Conservation (phyloP, 2,113 vertebrate species). For the Pyxicephalus adspersus region DNA sequence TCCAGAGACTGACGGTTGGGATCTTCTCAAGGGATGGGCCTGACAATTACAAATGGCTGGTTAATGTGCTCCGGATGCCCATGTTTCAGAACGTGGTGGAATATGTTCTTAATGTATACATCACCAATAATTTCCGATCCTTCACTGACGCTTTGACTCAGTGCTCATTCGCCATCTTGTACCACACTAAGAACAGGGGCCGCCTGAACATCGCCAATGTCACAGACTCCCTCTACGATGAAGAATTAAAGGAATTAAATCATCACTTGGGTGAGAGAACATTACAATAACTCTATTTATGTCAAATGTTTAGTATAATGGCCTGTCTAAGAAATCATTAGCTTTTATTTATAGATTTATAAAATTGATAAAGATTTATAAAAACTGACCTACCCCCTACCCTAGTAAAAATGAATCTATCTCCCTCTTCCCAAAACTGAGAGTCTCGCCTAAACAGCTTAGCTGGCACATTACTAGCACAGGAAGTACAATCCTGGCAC, state of each 20-base stretch:
- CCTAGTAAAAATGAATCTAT: neutral
- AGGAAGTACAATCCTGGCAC: too few relatives aligned
- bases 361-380: constrained; percentile 24
- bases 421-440: neutral
- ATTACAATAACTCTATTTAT: constrained; percentile 14
- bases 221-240: too few relatives aligned
- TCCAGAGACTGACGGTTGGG: neutral
- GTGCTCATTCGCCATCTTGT: neutral
- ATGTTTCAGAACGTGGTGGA: neutral
- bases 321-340: too few relatives aligned
- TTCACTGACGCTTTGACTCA: neutral
- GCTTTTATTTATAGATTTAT: too few relatives aligned
- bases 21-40: constrained; percentile 36
- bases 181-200: too few relatives aligned
- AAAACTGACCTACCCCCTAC: neutral
- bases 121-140: neutral
- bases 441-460: neutral
- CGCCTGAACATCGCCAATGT: too few relatives aligned
- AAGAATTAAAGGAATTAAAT: too few relatives aligned
- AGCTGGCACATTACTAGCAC: too few relatives aligned
- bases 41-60: constrained; percentile 19
- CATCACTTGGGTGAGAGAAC: neutral
- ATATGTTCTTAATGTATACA: neutral
- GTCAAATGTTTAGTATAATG: constrained; percentile 5
- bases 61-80: neutral